Evolutionary conservation across 1,140 invertebrate genomes (phyloP).

Genomic region (Sitophilus oryzae): DNA sequence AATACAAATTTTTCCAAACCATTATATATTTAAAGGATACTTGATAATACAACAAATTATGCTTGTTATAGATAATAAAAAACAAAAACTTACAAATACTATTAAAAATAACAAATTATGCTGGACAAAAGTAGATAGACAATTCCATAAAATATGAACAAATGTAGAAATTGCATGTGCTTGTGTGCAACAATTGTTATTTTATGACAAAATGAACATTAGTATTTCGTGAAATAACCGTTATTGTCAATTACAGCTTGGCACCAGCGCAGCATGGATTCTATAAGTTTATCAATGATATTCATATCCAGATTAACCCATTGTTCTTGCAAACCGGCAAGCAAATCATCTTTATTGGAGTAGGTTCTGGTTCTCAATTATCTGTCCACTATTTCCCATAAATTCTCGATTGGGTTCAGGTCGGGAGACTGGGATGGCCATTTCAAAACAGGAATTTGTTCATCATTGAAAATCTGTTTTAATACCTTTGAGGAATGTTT

Average conservation of each 20-base stretch:
- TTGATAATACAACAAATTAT: too few relatives aligned
- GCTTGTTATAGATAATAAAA: too few relatives aligned
- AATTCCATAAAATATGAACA: too few relatives aligned
- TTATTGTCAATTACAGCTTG: constrained; percentile 30
- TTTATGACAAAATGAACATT: too few relatives aligned
- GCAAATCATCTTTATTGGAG: constrained; percentile 1
- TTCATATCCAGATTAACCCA: neutral
- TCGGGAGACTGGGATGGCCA: constrained; percentile 35
- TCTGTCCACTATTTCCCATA: constrained; percentile 21
- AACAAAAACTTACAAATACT: too few relatives aligned
- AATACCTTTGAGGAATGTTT: constrained; percentile 27
- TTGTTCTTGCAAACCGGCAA: too few relatives aligned
- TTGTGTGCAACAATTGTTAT: too few relatives aligned
- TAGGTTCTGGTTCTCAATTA: neutral
- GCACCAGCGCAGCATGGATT: constrained; percentile 29
- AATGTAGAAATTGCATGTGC: too few relatives aligned
- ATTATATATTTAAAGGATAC: too few relatives aligned
- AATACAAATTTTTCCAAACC: too few relatives aligned
- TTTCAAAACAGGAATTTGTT: constrained; percentile 20
- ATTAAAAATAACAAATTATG: too few relatives aligned
- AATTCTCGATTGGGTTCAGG: constrained; percentile 36
- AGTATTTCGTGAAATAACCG: constrained; percentile 35
- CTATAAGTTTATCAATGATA: constrained; percentile 13
- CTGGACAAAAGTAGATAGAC: too few relatives aligned
- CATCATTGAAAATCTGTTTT: constrained; percentile 26